Percentiles rank a stretch among this genome's conserved stretches.
These are phyloP conservation scores for Sarcophaga caerulescens DNA, from an alignment of 2,888 invertebrate species.

Conservation along the genomic window DNA sequence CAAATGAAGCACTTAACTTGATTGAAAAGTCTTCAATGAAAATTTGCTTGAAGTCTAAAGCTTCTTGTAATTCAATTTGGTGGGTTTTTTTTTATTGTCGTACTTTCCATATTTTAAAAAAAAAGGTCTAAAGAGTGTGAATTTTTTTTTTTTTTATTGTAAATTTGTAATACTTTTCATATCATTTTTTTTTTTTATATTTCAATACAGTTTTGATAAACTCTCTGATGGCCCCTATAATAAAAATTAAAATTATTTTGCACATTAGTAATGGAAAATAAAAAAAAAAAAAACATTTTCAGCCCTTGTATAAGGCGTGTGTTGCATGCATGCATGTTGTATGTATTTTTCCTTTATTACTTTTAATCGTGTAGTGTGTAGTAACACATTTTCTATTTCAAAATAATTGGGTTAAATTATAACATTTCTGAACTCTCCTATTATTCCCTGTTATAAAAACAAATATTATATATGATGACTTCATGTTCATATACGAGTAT, in stretches of 20 bases:
- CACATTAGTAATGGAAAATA: no score
- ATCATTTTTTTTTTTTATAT: neutral
- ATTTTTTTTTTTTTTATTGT: no score
- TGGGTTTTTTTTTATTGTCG: no score
- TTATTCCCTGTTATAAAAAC: neutral
- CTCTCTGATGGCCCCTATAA: constrained; percentile 40
- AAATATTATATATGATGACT: neutral
- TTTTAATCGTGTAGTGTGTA: neutral
- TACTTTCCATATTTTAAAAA: no score
- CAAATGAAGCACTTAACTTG: no score
- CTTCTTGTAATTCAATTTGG: no score
- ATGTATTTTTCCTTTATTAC: neutral
- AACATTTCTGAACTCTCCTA: constrained; percentile 30
- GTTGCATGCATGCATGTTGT: no score
- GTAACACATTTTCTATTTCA: constrained; percentile 7
- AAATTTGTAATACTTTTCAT: constrained; percentile 2
- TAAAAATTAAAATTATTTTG: no score
- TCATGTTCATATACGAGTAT: neutral
- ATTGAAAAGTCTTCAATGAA: no score
- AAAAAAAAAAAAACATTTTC: constrained; percentile 12
- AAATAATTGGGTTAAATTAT: constrained; percentile 47
- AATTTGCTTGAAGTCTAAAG: no score
- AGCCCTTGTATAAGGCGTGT: constrained; percentile 2
- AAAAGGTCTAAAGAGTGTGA: neutral
- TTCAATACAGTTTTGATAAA: constrained; percentile 4